Base-by-base conservation (phyloP, 2,113 vertebrate genomes). In the Mesoclemmys tuberculata region DNA sequence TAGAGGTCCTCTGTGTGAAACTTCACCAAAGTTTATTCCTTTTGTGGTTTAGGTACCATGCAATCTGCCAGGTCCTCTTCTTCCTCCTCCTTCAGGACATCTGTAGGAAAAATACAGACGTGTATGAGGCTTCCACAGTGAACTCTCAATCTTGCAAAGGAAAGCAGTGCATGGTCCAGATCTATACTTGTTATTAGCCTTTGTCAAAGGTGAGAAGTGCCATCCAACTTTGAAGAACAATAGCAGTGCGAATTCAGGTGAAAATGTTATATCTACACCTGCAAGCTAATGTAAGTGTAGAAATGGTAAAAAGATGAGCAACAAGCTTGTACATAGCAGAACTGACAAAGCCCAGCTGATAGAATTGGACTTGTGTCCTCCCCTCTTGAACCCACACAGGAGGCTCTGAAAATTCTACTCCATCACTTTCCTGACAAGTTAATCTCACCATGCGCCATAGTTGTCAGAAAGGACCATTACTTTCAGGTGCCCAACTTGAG, bases 271-370 rank as follows among this genome's bases (percentile, higher is more conserved):
- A n/a, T 80, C 14, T 27, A 78, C 9, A 64, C 13, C 19, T 84
- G 68, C 81, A 91, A 95, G 90, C 6, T 49, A 71, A 19, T 49
- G 12, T 82, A 14, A 89, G 41, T 91, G 91, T 93, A 46, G n/a
- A 88, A 92, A 90, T 2, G 2, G 21, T 49, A 4, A 82, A 84
- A 83, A 29, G 16, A 41, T 26, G 21, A 94, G 3, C 4, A 83
- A 46, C 35, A 4, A 38, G 10, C 83, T 4, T 77, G 0, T 74
- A 68, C 74, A 0, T 48, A 56, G 84, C 3, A 31, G 51, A 52
- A 52, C 51, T 52, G 51, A 52, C 51, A 52, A 35, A 19, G 19
- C 56, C 56, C 16, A 85, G 2, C 0, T 85, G 77, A 13, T 14
- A 78, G 12, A 38, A 87, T 74, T 21, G 74, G 38, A 86, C 86